Evolutionary conservation across 2,888 invertebrate species (phyloP).

Genomic region (Leucophora obtusa): DNA sequence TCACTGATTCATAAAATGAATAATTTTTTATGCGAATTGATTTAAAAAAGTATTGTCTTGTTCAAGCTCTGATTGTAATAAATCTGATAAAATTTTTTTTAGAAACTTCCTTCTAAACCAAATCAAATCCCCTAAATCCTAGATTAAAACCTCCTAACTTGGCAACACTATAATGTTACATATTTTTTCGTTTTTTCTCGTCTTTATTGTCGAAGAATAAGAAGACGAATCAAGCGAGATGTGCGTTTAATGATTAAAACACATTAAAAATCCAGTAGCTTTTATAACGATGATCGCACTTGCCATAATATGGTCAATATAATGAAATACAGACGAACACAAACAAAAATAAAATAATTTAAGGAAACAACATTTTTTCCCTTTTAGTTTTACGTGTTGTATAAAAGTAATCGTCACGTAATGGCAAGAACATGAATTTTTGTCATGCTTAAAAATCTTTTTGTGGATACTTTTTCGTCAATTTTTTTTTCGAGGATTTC

Average conservation of each 20-base stretch:
- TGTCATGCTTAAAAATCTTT: slow-evolving; percentile 63
- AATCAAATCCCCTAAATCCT: too few relatives aligned
- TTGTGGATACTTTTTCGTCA: slow-evolving; percentile 4
- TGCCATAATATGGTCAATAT: slow-evolving; percentile 54
- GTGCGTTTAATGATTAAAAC: slow-evolving; percentile 77
- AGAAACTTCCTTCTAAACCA: too few relatives aligned
- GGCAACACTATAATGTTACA: background rate
- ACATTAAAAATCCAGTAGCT: slow-evolving; percentile 79
- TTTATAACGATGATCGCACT: slow-evolving; percentile 69
- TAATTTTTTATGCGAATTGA: too few relatives aligned
- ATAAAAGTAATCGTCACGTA: slow-evolving; percentile 63
- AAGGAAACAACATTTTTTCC: slow-evolving; percentile 38
- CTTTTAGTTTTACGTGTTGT: slow-evolving; percentile 48
- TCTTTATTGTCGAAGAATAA: slow-evolving; percentile 15
- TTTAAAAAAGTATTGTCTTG: too few relatives aligned
- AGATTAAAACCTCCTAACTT: too few relatives aligned
- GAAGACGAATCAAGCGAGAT: slow-evolving; percentile 36
- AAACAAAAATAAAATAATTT: slow-evolving; percentile 36
- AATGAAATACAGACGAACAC: slow-evolving; percentile 26
- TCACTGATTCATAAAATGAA: too few relatives aligned
- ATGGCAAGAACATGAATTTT: slow-evolving; percentile 64
- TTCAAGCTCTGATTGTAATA: too few relatives aligned
- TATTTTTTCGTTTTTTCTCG: too few relatives aligned
- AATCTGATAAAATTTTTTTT: too few relatives aligned
- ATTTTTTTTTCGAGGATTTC: slow-evolving; percentile 8